Percentiles rank a stretch among this genome's conserved stretches.
Evolutionary conservation across 2,797 vertebrate genomes (phyloP).

Genomic region (Hippoglossus hippoglossus): DNA sequence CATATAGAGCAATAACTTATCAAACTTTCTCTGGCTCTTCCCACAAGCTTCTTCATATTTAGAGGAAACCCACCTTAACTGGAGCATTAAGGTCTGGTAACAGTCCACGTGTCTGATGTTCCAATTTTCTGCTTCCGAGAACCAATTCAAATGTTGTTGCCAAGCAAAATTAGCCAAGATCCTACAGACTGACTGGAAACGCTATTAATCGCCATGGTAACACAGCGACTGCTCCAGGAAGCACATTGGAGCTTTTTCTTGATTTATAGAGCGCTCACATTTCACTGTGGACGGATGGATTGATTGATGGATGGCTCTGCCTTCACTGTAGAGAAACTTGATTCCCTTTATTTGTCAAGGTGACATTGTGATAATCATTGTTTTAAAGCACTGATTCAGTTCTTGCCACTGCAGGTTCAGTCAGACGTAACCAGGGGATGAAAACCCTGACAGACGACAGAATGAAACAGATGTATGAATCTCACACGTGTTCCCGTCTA

Average conservation of each 20-base stretch:
- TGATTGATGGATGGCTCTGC: conserved; percentile 24
- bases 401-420: neutral
- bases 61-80: neutral
- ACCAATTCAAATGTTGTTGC: conserved; percentile 33
- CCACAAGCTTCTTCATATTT: neutral
- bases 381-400: conserved; percentile 29
- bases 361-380: conserved; percentile 28
- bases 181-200: conserved; percentile 44
- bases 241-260: conserved; percentile 18
- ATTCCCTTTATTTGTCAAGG: conserved; percentile 18
- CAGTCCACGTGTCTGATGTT: conserved; percentile 21
- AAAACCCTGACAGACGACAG: conserved; percentile 23
- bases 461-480: conserved; percentile 22
- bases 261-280: conserved; percentile 29
- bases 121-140: conserved; percentile 18
- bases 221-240: conserved; percentile 52
- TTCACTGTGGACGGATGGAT: neutral
- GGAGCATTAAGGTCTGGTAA: neutral
- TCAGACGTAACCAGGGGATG: neutral
- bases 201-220: conserved; percentile 69
- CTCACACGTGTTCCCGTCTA: conserved; percentile 8
- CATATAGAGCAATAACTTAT: too few relatives aligned
- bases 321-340: conserved; percentile 2
- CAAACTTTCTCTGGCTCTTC: too few relatives aligned
- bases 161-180: conserved; percentile 49